Conservation (phyloP, 2,888 invertebrate genomes). For the Apocheima hispidaria region DNA sequence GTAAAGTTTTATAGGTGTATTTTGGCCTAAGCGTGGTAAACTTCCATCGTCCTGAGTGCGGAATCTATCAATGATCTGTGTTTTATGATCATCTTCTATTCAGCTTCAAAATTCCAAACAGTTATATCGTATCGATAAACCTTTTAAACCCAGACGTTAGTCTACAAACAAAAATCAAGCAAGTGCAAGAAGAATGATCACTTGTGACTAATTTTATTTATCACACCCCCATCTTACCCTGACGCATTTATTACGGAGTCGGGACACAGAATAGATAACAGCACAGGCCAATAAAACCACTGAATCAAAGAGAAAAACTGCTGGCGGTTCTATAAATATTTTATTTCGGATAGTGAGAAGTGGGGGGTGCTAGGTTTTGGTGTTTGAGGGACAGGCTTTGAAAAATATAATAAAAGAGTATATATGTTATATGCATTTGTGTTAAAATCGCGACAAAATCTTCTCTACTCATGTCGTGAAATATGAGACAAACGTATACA, state of each 20-base stretch:
- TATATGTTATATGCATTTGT: too few relatives aligned
- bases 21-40: too few relatives aligned
- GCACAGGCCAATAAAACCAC: slow-evolving; percentile 82
- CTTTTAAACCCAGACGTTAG: too few relatives aligned
- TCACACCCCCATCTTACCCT: slow-evolving; percentile 61
- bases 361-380: slow-evolving; percentile 59
- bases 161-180: slow-evolving; percentile 21
- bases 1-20: too few relatives aligned
- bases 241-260: slow-evolving; percentile 80
- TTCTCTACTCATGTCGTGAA: too few relatives aligned
- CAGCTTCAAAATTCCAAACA: too few relatives aligned
- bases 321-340: slow-evolving; percentile 84
- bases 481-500: too few relatives aligned
- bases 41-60: too few relatives aligned
- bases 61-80: too few relatives aligned
- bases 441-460: too few relatives aligned
- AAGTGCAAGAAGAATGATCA: slow-evolving; percentile 69
- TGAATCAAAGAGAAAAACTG: slow-evolving; percentile 86
- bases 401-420: not conserved
- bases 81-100: too few relatives aligned
- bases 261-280: slow-evolving; percentile 43
- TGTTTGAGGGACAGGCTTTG: slow-evolving; percentile 32
- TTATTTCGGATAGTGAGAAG: slow-evolving; percentile 85
- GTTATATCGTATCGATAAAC: too few relatives aligned
- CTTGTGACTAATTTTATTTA: slow-evolving; percentile 84